Conservation (phyloP, 2,888 invertebrate species). For the Teleiodes luculella region DNA sequence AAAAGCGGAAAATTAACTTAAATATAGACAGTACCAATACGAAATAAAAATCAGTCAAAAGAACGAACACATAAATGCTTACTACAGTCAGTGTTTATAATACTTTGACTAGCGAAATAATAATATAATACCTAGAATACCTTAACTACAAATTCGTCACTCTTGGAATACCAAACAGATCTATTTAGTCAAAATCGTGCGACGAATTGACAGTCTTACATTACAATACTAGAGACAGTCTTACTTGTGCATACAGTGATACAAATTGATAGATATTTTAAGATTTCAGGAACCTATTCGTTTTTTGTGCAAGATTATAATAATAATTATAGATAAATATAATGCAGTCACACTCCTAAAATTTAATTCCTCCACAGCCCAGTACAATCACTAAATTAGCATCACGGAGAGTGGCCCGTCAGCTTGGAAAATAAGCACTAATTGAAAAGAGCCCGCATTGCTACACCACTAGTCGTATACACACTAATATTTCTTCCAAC, state of each 20-base stretch:
- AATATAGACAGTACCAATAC: conserved; percentile 33
- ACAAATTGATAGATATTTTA: conserved; percentile 3
- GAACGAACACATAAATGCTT: conserved; percentile 6
- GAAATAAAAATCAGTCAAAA: conserved; percentile 8
- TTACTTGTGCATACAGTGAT: neutral
- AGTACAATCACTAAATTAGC: conserved; percentile 17
- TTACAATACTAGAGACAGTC: neutral
- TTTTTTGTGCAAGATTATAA: neutral
- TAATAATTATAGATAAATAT: conserved; percentile 10
- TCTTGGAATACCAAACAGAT: no score
- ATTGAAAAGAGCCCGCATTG: neutral
- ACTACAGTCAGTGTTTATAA: conserved; percentile 2
- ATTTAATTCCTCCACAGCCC: conserved; percentile 21
- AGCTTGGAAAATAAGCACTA: neutral
- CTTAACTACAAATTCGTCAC: neutral
- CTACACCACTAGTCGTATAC: neutral
- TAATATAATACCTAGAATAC: neutral
- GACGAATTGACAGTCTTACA: neutral
- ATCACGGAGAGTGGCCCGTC: neutral
- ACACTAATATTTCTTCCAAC: no score
- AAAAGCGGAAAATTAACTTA: conserved; percentile 37
- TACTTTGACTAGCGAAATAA: neutral
- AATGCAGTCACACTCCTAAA: conserved; percentile 15
- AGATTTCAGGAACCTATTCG: neutral
- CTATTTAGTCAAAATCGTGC: no score